Base-by-base conservation (phyloP, 2,888 invertebrate species). In the Eubasilissa splendida region DNA sequence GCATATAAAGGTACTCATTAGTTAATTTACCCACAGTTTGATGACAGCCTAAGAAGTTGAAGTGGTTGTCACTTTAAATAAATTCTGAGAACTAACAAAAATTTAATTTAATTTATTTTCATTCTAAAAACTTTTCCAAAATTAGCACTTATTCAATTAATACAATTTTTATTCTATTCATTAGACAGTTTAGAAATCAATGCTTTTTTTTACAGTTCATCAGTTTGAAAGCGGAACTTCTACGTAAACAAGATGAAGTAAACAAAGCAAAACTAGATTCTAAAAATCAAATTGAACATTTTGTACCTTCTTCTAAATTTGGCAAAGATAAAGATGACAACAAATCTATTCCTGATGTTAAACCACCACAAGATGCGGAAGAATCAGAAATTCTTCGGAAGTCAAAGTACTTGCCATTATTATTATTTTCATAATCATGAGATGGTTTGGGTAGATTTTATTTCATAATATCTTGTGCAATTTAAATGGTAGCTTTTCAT, bases 221-320 rank as follows among this genome's bases (percentile, higher is more conserved):
- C n/a, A 95, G 95, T 85, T 89, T 98, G 82, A 97, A 97, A 89
- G 97, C 98, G 0, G 98, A 98, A 88, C 90, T 98, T 14, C 87
- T 95, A 68, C 92, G 95, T 83, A 98, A 98, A 88, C 95, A 97
- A 88, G 94, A 95, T 85, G 97, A 97, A 88, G 93, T 96, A 1
- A 90, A 91, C 80, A 92, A 93, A 86, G 93, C 93, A 7, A 95
- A 93, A 85, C 88, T 89, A 42, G 85, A 89, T 1, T 90, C 92
- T 2, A 88, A 90, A 79, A 87, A 91, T 78, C 92, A 91, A 85
- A 87, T 92, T 84, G 91, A 91, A 76, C 89, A 89, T 80, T 91
- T 90, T 80, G 89, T 89, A 75, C 89, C 91, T 4, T 86, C 87
- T 52, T 87, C 87, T 60, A 87, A 87, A 74, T 87, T 90, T 9